Evolutionary conservation across 2,113 vertebrate genomes (phyloP).

Genomic region (Poecile atricapillus): DNA sequence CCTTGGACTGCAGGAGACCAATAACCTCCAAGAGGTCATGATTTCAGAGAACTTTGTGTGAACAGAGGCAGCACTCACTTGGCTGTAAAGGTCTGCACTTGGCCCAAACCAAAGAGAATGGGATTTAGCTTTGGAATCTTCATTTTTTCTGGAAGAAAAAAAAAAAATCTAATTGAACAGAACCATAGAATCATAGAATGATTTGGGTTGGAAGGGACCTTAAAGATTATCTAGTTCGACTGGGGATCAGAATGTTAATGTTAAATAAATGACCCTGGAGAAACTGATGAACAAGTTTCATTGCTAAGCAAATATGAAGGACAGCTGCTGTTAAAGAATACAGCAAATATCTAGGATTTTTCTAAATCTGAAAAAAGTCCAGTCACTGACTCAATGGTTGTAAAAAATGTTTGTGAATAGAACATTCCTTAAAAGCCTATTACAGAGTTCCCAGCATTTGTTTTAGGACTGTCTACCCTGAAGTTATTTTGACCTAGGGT

Average conservation of each 20-base stretch:
- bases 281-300: background rate
- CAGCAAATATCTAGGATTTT: background rate
- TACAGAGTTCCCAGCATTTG: background rate
- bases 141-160: background rate
- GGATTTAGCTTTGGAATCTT: background rate
- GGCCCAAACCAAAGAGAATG: background rate
- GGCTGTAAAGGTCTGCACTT: background rate
- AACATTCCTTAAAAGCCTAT: background rate
- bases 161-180: background rate
- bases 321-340: background rate
- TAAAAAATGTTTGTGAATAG: background rate
- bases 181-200: background rate
- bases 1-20: background rate
- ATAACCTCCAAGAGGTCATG: background rate
- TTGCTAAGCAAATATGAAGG: background rate
- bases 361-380: background rate
- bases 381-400: background rate
- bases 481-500: background rate
- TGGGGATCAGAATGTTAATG: background rate
- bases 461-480: background rate
- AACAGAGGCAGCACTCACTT: background rate
- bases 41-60: background rate
- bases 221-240: background rate
- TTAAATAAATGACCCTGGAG: background rate
- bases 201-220: background rate